Evolutionary conservation across 2,113 vertebrate genomes (phyloP), one percentile per base, ranked within the genome.

Genomic region (Rynchops niger): DNA sequence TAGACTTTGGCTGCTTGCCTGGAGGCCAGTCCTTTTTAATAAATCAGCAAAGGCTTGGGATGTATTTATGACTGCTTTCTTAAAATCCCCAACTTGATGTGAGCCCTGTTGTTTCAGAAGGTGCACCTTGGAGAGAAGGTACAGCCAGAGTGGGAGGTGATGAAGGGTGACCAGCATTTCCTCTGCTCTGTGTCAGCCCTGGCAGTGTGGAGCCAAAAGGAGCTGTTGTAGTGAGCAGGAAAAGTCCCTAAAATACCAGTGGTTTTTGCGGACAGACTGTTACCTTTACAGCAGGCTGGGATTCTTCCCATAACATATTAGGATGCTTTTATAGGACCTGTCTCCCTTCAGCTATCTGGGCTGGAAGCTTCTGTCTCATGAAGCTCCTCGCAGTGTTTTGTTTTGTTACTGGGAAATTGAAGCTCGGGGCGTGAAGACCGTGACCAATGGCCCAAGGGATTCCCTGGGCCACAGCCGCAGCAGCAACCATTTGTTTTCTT

Each of bases 401-500:
- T 95, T 97, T 96, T 89, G 67, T 36, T 88, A 77, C 76, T 83
- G 52, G 45, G 76, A 92, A 38, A 90, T 81, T 77, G 82, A 83
- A 88, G 76, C 79, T 81, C 0, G 4, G 69, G 58, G 84, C 20
- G n/a, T 91, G 93, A 97, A 82, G 89, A 58, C 32, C 2, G 49
- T 95, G 91, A 97, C 95, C 97, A 95, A 40, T 0, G 18, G 53
- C 93, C 62, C 91, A 82, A 95, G 93, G 91, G 96, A 97, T 94
- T 95, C 89, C 94, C 94, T 12, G 15, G 78, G 81, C 78, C 61
- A 73, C 74, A 93, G 94, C 95, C 94, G 18, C 94, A 97, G 84
- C 84, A 87, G 70, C 73, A 79, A 96, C 77, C 66, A 87, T 91
- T 93, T 97, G 81, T 97, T 97, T 97, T 91, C 91, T 85, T 97